Evolutionary conservation across 2,888 invertebrate genomes (phyloP).

Genomic region (Lissocephala sabroskyi): DNA sequence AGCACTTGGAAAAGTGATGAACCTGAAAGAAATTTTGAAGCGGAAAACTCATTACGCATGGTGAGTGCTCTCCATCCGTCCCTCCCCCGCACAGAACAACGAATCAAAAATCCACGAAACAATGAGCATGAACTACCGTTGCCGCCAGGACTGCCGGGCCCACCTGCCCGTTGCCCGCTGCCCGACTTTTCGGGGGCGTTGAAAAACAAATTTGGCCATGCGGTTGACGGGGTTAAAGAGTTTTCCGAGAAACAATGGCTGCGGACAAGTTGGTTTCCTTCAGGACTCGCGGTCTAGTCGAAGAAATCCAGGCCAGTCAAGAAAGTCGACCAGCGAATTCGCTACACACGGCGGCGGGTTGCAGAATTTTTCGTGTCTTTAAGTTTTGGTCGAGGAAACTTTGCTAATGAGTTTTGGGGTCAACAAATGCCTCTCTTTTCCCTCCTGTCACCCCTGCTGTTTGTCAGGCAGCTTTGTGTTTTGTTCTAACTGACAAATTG

Average conservation of each 20-base stretch:
- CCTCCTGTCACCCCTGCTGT: too few relatives aligned
- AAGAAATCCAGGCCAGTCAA: too few relatives aligned
- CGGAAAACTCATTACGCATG: slow-evolving; percentile 63
- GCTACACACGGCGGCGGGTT: too few relatives aligned
- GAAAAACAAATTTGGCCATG: background rate
- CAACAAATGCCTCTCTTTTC: slow-evolving; percentile 9
- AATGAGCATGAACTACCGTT: slow-evolving; percentile 47
- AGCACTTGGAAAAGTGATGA: slow-evolving; percentile 62
- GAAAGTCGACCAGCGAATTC: too few relatives aligned
- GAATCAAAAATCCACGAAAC: slow-evolving; percentile 52
- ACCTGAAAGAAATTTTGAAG: slow-evolving; percentile 56
- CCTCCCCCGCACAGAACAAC: slow-evolving; percentile 19
- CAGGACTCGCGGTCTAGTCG: too few relatives aligned
- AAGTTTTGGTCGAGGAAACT: slow-evolving; percentile 7
- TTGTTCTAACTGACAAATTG: too few relatives aligned
- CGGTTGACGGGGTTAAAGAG: background rate
- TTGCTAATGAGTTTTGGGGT: slow-evolving; percentile 20
- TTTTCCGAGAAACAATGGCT: slow-evolving; percentile 1
- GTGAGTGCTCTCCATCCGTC: slow-evolving; percentile 34
- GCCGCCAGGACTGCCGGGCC: too few relatives aligned
- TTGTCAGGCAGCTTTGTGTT: too few relatives aligned
- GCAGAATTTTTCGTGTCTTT: too few relatives aligned
- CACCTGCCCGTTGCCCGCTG: too few relatives aligned
- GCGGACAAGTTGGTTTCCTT: slow-evolving; percentile 2
- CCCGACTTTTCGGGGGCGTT: too few relatives aligned